Evolutionary conservation across 2,888 invertebrate species (phyloP).

Genomic region (Gastracanthus pulcherrimus): DNA sequence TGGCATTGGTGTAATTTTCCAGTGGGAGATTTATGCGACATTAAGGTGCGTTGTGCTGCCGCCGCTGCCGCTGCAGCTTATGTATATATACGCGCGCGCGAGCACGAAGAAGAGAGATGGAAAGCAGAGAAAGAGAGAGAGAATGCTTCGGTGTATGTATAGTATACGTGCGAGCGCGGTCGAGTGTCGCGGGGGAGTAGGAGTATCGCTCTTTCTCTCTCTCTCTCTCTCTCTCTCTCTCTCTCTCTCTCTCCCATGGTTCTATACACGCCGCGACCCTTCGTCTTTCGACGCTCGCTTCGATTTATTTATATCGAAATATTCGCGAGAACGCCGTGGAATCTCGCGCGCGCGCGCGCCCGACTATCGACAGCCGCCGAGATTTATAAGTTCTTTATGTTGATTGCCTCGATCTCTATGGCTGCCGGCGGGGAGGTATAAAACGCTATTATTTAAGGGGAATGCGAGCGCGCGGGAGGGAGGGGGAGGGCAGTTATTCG

Average conservation of each 20-base stretch:
- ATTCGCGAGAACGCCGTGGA: constrained; percentile 48
- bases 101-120: background rate
- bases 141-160: background rate
- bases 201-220: background rate
- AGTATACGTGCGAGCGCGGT: constrained; percentile 6
- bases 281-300: constrained; percentile 46
- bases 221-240: background rate
- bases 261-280: constrained; percentile 41
- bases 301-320: constrained; percentile 59
- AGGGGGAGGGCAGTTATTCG: constrained; percentile 14
- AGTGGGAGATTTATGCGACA: constrained; percentile 76
- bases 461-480: too few relatives aligned
- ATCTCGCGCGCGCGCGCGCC: constrained; percentile 28
- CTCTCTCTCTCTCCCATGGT: background rate
- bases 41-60: constrained; percentile 71
- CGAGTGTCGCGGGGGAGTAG: constrained; percentile 23
- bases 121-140: background rate
- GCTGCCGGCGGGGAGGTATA: background rate
- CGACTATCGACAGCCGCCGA: constrained; percentile 50
- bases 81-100: constrained; percentile 4
- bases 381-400: constrained; percentile 59
- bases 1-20: constrained; percentile 76
- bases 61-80: too few relatives aligned
- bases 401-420: constrained; percentile 47
- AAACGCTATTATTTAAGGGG: constrained; percentile 18